Percentiles rank a stretch among this genome's conserved stretches.
phyloP scores from a whole-genome alignment of 2,888 invertebrate genomes.

The Caenorhabditis sp. region DNA sequence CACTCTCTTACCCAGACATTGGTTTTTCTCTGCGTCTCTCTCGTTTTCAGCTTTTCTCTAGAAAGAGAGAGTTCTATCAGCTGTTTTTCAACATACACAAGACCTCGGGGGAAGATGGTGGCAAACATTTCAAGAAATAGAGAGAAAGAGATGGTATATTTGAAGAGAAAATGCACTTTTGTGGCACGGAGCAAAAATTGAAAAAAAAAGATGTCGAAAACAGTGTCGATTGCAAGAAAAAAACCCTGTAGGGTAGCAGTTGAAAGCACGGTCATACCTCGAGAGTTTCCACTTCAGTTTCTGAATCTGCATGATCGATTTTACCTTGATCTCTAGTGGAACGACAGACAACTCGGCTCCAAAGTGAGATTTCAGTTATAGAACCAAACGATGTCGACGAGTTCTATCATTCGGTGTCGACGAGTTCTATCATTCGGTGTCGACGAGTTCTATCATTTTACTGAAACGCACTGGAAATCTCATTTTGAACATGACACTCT shows the following conservation, averaged over 20 bases:
- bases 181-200: neutral
- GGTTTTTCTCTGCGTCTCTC: constrained; percentile 3
- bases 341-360: too few species aligned
- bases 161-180: constrained; percentile 36
- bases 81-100: constrained; percentile 24
- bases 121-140: constrained; percentile 22
- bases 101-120: neutral
- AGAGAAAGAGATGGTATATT: constrained; percentile 2
- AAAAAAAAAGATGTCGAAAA: constrained; percentile 1
- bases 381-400: neutral
- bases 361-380: too few species aligned
- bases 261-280: too few species aligned
- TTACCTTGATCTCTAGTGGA: too few species aligned
- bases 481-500: too few species aligned
- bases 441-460: too few species aligned
- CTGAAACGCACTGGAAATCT: too few species aligned
- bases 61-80: constrained; percentile 8
- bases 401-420: neutral
- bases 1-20: constrained; percentile 9
- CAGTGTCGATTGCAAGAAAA: neutral
- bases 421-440: too few species aligned
- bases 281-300: too few species aligned
- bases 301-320: too few species aligned
- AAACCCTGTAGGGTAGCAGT: too few species aligned
- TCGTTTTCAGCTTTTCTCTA: neutral